A percentile compares a stretch with the other conserved stretches of the same genome.
Evolutionary conservation across 2,888 invertebrate genomes (phyloP).

Genomic region (Sarcophaga rosellei): DNA sequence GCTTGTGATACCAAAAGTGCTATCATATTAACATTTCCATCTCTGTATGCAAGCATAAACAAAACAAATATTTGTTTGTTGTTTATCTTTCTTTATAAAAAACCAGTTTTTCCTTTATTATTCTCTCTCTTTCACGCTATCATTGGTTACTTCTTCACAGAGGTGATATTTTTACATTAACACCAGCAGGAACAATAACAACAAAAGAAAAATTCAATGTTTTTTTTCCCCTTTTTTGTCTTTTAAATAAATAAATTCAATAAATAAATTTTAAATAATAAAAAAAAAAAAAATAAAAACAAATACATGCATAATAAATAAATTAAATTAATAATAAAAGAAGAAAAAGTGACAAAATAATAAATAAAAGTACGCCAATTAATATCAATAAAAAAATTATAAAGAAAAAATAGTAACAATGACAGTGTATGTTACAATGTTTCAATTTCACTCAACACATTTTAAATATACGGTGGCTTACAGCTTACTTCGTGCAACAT

Average conservation of each 20-base stretch:
- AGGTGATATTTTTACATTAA: constrained; percentile 8
- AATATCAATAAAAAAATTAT: constrained; percentile 12
- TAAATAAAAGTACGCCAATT: not conserved
- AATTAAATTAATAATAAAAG: constrained; percentile 17
- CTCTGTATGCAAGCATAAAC: not conserved
- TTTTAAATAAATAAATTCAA: constrained; percentile 6
- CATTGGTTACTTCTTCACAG: not conserved
- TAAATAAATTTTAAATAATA: constrained; percentile 62
- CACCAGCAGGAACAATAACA: constrained; percentile 17
- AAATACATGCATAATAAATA: constrained; percentile 12
- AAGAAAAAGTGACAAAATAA: not conserved
- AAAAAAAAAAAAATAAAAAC: not conserved
- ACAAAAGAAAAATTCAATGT: not conserved
- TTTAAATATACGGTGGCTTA: too few relatives aligned
- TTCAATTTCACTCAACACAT: too few relatives aligned
- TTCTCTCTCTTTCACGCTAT: not conserved
- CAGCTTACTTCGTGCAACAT: too few relatives aligned
- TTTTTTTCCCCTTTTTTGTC: not conserved
- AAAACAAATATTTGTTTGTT: not conserved
- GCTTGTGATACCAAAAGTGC: too few relatives aligned
- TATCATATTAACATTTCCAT: too few relatives aligned
- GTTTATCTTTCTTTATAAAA: constrained; percentile 4
- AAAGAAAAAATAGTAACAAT: not conserved
- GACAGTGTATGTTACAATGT: too few relatives aligned
- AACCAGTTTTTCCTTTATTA: constrained; percentile 48